Evolutionary conservation across 1,140 invertebrate genomes (phyloP), one percentile per base, ranked within the genome.

Genomic region (Drosophila nikananu): DNA sequence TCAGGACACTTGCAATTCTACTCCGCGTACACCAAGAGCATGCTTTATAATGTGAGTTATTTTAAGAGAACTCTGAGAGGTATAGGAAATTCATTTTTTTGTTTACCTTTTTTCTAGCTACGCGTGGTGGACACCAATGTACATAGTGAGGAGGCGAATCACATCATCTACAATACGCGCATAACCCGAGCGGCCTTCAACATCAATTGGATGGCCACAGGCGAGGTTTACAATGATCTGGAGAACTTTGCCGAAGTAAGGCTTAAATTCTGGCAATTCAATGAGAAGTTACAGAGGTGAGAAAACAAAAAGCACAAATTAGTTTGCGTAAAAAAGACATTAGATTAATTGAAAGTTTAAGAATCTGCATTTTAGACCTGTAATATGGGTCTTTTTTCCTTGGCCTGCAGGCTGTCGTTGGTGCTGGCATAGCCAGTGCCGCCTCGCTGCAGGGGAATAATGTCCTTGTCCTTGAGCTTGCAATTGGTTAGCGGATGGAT

Each of bases 381-480:
- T 78, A 99, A 94, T 12, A 97, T 97, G 48, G 98, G 98, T 80
- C 97, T 95, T 64, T 96, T 95, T 86, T 97, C 95, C 93, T 97
- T 97, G 21, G 96, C 97, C 93, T 97, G 94, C 32, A 99, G 94
- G 74, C 96, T 95, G 30, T 95, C 93, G 93, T 99, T 99, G 21
- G 97, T 97, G 23, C 95, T 95, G 35, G 98, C 94, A 94, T 98
- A 99, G 19, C 98, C 98, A 67, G 98, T 99, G 13, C 98, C 98
- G 74, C 98, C 98, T 93, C 98, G 95, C 93, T 99, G 97, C 76
- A 99, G 91, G 35, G 95, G 94, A 92, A 99, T 99, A 21, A 99
- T 98, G 93, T 99, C 99, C 83, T 96, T 96, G 77, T 99, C 97
- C 63, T 95, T 96, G 17, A 99, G 92, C 93, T 96, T 97, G 77